Conservation (phyloP, 2,797 vertebrate genomes). For the Characodon lateralis region DNA sequence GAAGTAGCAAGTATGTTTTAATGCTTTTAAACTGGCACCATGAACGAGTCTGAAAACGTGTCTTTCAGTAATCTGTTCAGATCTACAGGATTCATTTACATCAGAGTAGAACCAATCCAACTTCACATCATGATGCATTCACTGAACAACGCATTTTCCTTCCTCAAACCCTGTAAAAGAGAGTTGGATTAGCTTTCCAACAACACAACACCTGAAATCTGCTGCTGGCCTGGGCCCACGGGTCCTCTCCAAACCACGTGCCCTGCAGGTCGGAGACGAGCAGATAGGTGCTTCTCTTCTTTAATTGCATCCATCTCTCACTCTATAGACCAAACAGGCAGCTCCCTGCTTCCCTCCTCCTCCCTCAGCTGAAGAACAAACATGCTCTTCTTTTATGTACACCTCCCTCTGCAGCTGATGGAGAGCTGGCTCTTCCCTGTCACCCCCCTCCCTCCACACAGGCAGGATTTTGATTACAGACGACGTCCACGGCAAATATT, state of each 20-base stretch:
- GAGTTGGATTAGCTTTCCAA: too few relatives aligned
- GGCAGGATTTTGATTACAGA: slow-evolving; percentile 55
- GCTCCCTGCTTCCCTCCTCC: not conserved
- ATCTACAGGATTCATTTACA: not conserved
- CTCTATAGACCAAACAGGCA: slow-evolving; percentile 53
- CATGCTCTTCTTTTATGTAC: not conserved
- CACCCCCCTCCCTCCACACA: slow-evolving; percentile 16
- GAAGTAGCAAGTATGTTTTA: too few relatives aligned
- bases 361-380: not conserved
- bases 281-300: slow-evolving; percentile 55
- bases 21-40: too few relatives aligned
- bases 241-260: not conserved
- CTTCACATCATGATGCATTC: not conserved
- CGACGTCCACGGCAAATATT: slow-evolving; percentile 55
- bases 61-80: too few relatives aligned
- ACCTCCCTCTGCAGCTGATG: not conserved
- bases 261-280: not conserved
- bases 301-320: slow-evolving; percentile 50
- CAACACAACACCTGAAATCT: not conserved
- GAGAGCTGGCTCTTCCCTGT: slow-evolving; percentile 33
- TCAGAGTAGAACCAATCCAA: not conserved
- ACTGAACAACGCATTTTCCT: not conserved
- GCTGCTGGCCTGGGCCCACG: not conserved
- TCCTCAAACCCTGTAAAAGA: too few relatives aligned
- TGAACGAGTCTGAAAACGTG: too few relatives aligned